These are phyloP conservation scores for Spialia ferax DNA, from an alignment of 2,888 invertebrate genomes.

Conservation along the genomic window DNA sequence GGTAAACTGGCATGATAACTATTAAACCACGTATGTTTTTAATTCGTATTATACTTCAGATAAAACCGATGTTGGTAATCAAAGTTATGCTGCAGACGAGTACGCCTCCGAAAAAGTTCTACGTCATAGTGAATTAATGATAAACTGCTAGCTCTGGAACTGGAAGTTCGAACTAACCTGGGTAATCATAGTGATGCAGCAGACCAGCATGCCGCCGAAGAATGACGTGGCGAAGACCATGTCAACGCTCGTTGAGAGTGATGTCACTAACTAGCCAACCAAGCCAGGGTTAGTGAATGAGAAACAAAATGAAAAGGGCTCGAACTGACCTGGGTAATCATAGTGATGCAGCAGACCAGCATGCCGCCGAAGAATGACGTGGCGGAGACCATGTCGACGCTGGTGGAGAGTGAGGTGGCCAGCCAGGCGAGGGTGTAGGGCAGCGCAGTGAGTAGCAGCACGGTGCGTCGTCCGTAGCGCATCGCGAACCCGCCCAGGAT, in stretches of 20 bases:
- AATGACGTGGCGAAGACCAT: constrained; percentile 93
- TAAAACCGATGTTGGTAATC: too few relatives aligned
- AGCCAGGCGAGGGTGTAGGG: constrained; percentile 93
- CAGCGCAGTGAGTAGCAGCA: constrained; percentile 89
- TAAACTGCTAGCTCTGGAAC: too few relatives aligned
- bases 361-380: constrained; percentile 94
- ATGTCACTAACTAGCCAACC: constrained; percentile 93
- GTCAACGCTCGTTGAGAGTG: constrained; percentile 91
- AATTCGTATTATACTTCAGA: too few relatives aligned
- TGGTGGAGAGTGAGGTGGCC: constrained; percentile 90
- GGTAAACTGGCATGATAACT: too few relatives aligned
- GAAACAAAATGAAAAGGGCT: too few relatives aligned
- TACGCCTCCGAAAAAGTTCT: constrained; percentile 93
- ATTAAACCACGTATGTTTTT: too few relatives aligned
- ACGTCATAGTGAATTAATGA: too few relatives aligned
- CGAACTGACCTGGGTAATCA: constrained; percentile 89
- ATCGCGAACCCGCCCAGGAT: constrained; percentile 93
- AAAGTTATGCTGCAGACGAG: constrained; percentile 91
- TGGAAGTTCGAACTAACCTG: constrained; percentile 86
- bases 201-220: constrained; percentile 92
- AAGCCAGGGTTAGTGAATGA: constrained; percentile 92
- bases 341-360: constrained; percentile 90
- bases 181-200: constrained; percentile 91
- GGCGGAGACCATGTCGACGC: constrained; percentile 91
- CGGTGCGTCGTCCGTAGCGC: constrained; percentile 90